Conservation (phyloP, 2,113 vertebrate species). For the Numida meleagris region DNA sequence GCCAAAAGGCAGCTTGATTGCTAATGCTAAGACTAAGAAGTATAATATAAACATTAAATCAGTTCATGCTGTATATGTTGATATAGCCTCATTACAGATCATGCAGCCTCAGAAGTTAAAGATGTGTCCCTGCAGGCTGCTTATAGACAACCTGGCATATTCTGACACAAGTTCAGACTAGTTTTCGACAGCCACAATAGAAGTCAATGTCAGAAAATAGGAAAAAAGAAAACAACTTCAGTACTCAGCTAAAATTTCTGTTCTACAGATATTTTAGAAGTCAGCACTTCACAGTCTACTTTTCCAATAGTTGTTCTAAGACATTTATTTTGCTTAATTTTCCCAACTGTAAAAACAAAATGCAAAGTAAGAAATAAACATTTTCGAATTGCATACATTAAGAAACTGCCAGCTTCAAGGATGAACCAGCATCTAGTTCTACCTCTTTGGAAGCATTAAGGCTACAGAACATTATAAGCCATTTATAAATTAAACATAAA, state of each 20-base stretch:
- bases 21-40: not conserved
- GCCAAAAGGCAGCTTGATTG: not conserved
- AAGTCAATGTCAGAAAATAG: not conserved
- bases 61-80: not conserved
- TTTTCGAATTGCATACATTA: not conserved
- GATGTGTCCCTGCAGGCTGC: not conserved
- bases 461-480: not conserved
- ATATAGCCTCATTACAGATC: not conserved
- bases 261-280: not conserved
- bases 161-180: not conserved
- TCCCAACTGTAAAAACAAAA: not conserved
- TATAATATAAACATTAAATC: not conserved
- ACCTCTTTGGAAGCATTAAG: not conserved
- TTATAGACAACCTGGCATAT: not conserved
- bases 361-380: not conserved
- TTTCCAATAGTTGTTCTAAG: not conserved
- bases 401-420: not conserved
- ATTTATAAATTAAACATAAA: not conserved
- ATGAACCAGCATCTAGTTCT: not conserved
- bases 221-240: not conserved
- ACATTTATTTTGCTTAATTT: not conserved
- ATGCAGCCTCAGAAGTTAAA: rapidly evolving
- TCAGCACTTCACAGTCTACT: not conserved
- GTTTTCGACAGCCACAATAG: not conserved
- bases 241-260: not conserved